Percentiles rank a stretch among this genome's conserved stretches.
phyloP scores from a whole-genome alignment of 2,113 vertebrate species.

The Ctenodactylus gundi region DNA sequence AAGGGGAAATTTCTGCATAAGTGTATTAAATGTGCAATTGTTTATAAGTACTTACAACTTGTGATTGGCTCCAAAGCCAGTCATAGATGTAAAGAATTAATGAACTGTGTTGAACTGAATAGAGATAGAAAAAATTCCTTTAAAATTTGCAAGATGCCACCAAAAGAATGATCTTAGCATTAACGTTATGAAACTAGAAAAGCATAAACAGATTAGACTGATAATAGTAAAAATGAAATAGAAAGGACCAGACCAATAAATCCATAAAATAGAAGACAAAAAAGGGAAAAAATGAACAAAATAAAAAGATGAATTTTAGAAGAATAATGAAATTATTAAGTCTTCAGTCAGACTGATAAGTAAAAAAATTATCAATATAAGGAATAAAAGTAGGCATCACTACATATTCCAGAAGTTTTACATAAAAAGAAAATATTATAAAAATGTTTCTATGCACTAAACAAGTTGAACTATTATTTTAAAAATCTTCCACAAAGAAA shows the following conservation, averaged over 20 bases:
- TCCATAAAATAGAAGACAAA: neutral
- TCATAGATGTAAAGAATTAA: neutral
- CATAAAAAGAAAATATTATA: neutral
- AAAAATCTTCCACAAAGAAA: neutral
- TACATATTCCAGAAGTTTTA: neutral
- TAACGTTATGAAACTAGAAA: neutral
- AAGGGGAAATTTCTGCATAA: no score
- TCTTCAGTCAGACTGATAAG: neutral
- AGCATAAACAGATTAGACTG: neutral
- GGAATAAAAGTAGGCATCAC: neutral
- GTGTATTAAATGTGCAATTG: no score
- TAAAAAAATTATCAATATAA: neutral
- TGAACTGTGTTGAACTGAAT: neutral
- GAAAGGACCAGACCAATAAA: neutral
- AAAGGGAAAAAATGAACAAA: neutral
- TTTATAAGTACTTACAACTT: neutral
- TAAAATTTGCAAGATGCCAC: neutral
- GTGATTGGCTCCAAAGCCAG: neutral
- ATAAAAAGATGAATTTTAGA: neutral
- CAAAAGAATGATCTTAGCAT: neutral
- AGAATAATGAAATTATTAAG: neutral
- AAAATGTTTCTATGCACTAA: neutral
- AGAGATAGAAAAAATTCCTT: neutral
- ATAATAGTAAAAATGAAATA: neutral
- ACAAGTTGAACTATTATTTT: neutral